Percentiles rank a stretch among this genome's conserved stretches.
phyloP scores from a whole-genome alignment of 1,140 invertebrate genomes.

The Diachasmimorpha longicaudata region DNA sequence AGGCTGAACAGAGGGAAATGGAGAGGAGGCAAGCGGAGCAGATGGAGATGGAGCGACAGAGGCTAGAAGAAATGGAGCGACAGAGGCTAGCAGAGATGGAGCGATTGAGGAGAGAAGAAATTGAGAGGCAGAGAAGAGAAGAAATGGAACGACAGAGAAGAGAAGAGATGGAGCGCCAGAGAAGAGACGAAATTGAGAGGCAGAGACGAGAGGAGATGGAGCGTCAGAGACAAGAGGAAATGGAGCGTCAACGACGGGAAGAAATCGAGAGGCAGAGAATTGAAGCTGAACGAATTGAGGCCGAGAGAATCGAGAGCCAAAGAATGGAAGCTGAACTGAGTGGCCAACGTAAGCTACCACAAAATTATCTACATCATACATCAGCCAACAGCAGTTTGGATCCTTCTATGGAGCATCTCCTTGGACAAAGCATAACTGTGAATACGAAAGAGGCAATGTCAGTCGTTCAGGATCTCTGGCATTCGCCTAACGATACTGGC shows the following conservation, averaged over 20 bases:
- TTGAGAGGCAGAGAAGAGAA: slow-evolving; percentile 38
- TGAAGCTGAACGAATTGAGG: slow-evolving; percentile 23
- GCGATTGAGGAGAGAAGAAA: slow-evolving; percentile 16
- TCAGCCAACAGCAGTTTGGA: slow-evolving; percentile 38
- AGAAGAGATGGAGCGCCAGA: slow-evolving; percentile 40
- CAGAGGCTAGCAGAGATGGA: not conserved
- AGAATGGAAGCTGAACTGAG: slow-evolving; percentile 41
- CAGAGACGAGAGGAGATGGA: slow-evolving; percentile 34
- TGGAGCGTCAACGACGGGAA: slow-evolving; percentile 41
- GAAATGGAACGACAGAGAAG: slow-evolving; percentile 41
- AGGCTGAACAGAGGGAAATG: slow-evolving; percentile 37
- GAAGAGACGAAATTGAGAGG: slow-evolving; percentile 41
- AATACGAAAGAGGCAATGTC: slow-evolving; percentile 68
- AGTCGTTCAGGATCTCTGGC: slow-evolving; percentile 56
- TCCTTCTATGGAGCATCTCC: slow-evolving; percentile 42
- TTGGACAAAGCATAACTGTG: slow-evolving; percentile 63
- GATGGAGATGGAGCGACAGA: slow-evolving; percentile 41
- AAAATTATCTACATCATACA: slow-evolving; percentile 46
- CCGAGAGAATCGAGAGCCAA: slow-evolving; percentile 24
- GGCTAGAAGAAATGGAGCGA: slow-evolving; percentile 37
- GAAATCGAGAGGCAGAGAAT: slow-evolving; percentile 43
- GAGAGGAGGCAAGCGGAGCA: slow-evolving; percentile 37
- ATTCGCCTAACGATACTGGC: slow-evolving; percentile 42
- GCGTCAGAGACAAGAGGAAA: slow-evolving; percentile 40
- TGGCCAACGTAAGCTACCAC: slow-evolving; percentile 45